phyloP scores from a whole-genome alignment of 23 tunicate genomes.

The Corella eumyota region DNA sequence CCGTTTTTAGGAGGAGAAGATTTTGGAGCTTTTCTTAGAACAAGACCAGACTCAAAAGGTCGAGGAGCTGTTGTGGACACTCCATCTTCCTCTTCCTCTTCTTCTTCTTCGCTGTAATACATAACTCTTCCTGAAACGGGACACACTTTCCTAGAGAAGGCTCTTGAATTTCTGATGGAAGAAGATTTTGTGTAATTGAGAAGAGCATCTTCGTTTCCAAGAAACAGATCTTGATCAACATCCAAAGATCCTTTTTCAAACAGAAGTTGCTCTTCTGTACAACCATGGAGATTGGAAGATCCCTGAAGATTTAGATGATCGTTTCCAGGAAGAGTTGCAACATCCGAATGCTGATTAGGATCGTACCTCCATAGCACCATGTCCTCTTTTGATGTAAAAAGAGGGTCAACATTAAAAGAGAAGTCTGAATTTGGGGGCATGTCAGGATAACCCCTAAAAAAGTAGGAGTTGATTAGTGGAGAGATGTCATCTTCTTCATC shows the following conservation, averaged over 20 bases:
- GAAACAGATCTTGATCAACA: conserved; percentile 15
- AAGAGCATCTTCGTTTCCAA: conserved; percentile 2
- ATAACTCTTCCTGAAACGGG: background rate
- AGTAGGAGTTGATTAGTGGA: conserved; percentile 11
- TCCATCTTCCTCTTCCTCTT: conserved; percentile 2
- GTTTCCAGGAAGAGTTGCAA: background rate
- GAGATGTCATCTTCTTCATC: conserved; percentile 61
- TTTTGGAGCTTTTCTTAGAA: too few species aligned
- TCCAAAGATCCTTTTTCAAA: conserved; percentile 16
- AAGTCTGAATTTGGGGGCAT: background rate
- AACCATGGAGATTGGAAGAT: background rate
- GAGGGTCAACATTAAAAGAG: background rate
- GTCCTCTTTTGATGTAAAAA: conserved; percentile 2
- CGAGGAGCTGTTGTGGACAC: conserved; percentile 35
- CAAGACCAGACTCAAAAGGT: conserved; percentile 54
- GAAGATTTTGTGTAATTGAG: background rate
- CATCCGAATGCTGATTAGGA: conserved; percentile 5
- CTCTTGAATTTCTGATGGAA: background rate
- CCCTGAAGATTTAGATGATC: background rate
- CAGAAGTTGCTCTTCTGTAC: background rate
- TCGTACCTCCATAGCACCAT: conserved; percentile 42
- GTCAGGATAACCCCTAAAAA: conserved; percentile 5
- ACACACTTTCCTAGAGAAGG: too few species aligned
- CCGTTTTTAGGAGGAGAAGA: too few species aligned
- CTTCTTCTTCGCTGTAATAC: background rate